Base-by-base conservation (phyloP, 2,888 invertebrate species). In the Spisula solida region DNA sequence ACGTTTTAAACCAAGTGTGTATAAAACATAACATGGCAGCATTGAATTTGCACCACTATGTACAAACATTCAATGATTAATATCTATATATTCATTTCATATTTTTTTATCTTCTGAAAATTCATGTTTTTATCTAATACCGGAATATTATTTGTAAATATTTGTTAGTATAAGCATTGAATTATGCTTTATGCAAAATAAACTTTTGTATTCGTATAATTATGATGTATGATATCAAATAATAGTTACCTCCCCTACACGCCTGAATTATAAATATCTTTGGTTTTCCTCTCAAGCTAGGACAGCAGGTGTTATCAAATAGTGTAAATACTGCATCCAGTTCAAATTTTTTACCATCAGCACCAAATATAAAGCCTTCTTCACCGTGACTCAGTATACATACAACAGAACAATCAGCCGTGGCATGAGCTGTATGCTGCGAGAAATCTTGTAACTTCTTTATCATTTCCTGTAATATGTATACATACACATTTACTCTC, bases 331-430 rank as follows among this genome's bases (percentile, higher is more conserved):
- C 94, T 8, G 94, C 94, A 51, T 94, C 93, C 55, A 95, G 90
- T 29, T 94, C 93, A 41, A 95, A 93, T 82, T 94, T 93, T 60
- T 94, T 93, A 1, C 96, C 96, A 85, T 96, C 96, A 0, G 94
- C 94, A 0, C 96, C 96, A 87, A 95, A 96, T 48, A 96, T 94
- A 83, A 92, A 94, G 0, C 95, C 96, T 82, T 96, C 95, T 83
- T 95, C 95, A 0, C 96, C 96, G 80, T 96, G 96, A 86, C 95
- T 95, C 83, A 96, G 91, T 47, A 96, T 92, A 86, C 95, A 96
- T 6, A 95, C 88, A 47, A 96, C 91, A 66, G 94, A 91, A 48
- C 93, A 92, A 82, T 95, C 94, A 0, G 92, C 92, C 0, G 87
- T 87, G 4, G 83, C 48, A 86, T 96, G 95, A 12, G 91, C 93